A percentile compares a stretch with the other conserved stretches of the same genome.
phyloP scores from a whole-genome alignment of 2,797 vertebrate species.

The Oophaga sylvatica region DNA sequence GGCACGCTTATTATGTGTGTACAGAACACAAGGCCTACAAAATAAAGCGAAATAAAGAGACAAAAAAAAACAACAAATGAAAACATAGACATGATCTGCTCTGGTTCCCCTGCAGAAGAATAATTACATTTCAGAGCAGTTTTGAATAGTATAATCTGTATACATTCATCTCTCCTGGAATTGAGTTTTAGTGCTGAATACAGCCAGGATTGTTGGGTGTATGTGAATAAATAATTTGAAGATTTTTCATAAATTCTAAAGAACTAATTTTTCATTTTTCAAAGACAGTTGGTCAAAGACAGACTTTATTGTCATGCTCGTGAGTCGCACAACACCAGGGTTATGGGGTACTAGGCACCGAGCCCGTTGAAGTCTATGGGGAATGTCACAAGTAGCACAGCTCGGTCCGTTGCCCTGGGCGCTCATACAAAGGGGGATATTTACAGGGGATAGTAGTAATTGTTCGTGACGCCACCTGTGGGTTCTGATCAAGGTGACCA shows the following conservation, averaged over 20 bases:
- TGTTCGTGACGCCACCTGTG: too few relatives aligned
- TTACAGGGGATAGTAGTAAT: too few relatives aligned
- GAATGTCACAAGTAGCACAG: too few relatives aligned
- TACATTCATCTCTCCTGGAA: slow-evolving; percentile 17
- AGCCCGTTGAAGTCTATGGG: too few relatives aligned
- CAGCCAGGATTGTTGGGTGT: not conserved
- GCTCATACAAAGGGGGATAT: too few relatives aligned
- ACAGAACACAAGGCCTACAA: slow-evolving; percentile 1
- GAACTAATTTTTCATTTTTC: not conserved
- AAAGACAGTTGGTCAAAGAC: not conserved
- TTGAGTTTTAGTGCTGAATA: not conserved
- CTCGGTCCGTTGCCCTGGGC: too few relatives aligned
- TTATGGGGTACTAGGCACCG: too few relatives aligned
- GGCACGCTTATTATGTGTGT: slow-evolving; percentile 4
- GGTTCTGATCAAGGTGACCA: too few relatives aligned
- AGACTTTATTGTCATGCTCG: not conserved
- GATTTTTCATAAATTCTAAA: not conserved
- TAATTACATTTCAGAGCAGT: slow-evolving; percentile 10
- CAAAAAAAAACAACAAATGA: slow-evolving; percentile 2
- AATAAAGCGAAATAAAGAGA: slow-evolving; percentile 35
- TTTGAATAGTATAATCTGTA: slow-evolving; percentile 24
- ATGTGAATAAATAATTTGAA: not conserved
- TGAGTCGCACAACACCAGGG: too few relatives aligned
- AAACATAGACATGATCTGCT: slow-evolving; percentile 23
- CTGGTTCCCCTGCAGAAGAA: not conserved